These are phyloP conservation scores for Prosapia bicincta DNA, from an alignment of 2,888 invertebrate genomes.

Conservation along the genomic window DNA sequence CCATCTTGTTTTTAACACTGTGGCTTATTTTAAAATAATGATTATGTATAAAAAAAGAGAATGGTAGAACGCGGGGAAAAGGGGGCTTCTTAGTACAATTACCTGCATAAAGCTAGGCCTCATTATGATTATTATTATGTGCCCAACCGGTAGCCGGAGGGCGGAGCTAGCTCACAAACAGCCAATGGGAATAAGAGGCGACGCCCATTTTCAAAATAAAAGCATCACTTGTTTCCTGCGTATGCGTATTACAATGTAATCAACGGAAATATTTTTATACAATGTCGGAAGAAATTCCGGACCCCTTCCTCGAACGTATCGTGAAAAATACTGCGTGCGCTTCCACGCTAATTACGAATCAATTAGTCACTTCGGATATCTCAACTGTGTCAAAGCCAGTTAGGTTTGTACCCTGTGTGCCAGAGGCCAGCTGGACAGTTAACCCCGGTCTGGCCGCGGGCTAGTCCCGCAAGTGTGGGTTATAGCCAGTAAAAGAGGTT, in stretches of 20 bases:
- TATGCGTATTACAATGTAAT: conserved; percentile 18
- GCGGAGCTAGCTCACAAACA: neutral
- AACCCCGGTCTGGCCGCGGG: neutral
- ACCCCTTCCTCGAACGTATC: neutral
- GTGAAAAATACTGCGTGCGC: neutral
- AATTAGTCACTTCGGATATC: neutral
- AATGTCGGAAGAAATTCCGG: conserved; percentile 4
- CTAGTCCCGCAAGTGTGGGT: neutral
- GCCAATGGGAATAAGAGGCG: conserved; percentile 15
- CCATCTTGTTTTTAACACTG: conserved; percentile 27
- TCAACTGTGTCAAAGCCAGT: neutral
- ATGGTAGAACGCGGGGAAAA: neutral
- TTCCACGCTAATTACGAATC: neutral
- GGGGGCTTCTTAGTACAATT: conserved; percentile 14
- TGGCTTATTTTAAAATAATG: conserved; percentile 26
- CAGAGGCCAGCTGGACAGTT: neutral
- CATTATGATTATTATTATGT: conserved; percentile 28
- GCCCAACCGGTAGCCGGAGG: conserved; percentile 20
- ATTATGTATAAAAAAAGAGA: conserved; percentile 24
- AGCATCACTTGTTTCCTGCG: conserved; percentile 8
- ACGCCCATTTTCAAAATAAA: conserved; percentile 25
- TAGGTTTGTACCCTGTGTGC: neutral
- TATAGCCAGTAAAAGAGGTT: neutral
- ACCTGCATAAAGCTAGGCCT: conserved; percentile 22
- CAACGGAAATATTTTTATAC: conserved; percentile 16